Evolutionary conservation across 2,113 vertebrate species (phyloP), one percentile per base, ranked within the genome.

Genomic region (Glaucomys volans): DNA sequence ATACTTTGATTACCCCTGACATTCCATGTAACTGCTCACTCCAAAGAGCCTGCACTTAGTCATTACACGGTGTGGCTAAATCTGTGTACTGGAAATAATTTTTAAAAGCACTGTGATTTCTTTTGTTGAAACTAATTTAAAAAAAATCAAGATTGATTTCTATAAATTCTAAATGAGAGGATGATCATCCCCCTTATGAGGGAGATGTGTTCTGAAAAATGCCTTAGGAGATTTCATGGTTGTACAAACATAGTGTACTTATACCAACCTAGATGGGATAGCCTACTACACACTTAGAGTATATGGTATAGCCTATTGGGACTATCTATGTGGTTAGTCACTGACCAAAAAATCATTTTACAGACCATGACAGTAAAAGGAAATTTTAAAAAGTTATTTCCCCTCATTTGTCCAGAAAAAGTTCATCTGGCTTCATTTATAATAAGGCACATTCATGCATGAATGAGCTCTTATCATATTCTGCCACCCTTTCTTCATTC

Each of bases 41-140:
- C 72, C 57, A 42, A 83, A 95, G 57, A 62, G 50, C 6, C 62
- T 77, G 32, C 67, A 81, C 50, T 71, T 86, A 57, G 57, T 90
- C 47, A 79, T 0, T 50, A 28, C 20, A 79, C 24, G 11, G 30
- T 72, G 76, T 74, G 44, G 64, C 71, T 91, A 59, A 42, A 57
- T 57, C 30, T 91, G 32, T 20, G 75, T 30, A 59, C 0, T 83
- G 37, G 47, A 90, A 87, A 87, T n/a, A 20, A 90, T 79, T 59
- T 37, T 42, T 54, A 67, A 66, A 87, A 94, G 17, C n/a, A 92
- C 32, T 24, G 32, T 32, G 62, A 79, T 90, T 67, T 54, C 40
- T 97, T 72, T 81, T 92, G 79, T 54, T n/a, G 37, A 75, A 93
- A 87, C 28, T 67, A 59, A 72, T 47, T 69, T 69, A 37, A 22